These are phyloP conservation scores for Herpetotheres cachinnans DNA, from an alignment of 2,113 vertebrate genomes.

Conservation along the genomic window DNA sequence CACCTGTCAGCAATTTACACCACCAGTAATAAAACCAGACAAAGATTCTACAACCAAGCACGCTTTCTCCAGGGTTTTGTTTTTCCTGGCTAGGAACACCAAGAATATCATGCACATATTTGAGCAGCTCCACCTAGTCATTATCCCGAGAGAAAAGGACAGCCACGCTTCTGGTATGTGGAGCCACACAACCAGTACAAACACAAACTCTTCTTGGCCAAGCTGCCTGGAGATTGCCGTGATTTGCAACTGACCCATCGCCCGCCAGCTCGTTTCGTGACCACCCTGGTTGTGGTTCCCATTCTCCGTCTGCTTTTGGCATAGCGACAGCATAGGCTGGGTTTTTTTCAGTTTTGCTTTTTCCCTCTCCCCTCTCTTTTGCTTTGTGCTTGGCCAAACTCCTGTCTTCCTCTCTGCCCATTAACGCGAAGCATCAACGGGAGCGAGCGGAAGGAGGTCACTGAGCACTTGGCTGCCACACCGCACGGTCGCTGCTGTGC, in stretches of 20 bases:
- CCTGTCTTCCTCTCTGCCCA: slow-evolving; percentile 9
- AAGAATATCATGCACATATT: slow-evolving; percentile 21
- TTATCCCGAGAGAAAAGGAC: slow-evolving; percentile 25
- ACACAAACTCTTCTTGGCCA: not conserved
- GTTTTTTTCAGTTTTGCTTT: not conserved
- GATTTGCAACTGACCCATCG: slow-evolving; percentile 13
- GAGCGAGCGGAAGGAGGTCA: slow-evolving; percentile 27
- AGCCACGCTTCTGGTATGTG: slow-evolving; percentile 20
- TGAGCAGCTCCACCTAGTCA: slow-evolving; percentile 49
- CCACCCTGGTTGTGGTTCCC: slow-evolving; percentile 25
- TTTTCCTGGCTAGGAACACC: slow-evolving; percentile 22
- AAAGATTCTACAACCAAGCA: not conserved
- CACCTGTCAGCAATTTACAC: not conserved
- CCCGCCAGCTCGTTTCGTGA: not conserved
- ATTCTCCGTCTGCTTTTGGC: not conserved
- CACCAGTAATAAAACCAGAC: not conserved
- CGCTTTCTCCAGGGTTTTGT: not conserved
- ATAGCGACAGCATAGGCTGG: not conserved
- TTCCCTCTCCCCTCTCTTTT: not conserved
- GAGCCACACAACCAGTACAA: slow-evolving; percentile 24
- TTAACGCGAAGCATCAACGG: not conserved
- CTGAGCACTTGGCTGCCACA: not conserved
- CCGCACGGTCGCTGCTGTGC: not conserved
- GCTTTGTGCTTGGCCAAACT: slow-evolving; percentile 40
- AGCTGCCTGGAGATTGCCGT: not conserved